A percentile compares a stretch with the other conserved stretches of the same genome.
Evolutionary conservation across 2,797 vertebrate genomes (phyloP).

Genomic region (Leptoclinus maculatus): DNA sequence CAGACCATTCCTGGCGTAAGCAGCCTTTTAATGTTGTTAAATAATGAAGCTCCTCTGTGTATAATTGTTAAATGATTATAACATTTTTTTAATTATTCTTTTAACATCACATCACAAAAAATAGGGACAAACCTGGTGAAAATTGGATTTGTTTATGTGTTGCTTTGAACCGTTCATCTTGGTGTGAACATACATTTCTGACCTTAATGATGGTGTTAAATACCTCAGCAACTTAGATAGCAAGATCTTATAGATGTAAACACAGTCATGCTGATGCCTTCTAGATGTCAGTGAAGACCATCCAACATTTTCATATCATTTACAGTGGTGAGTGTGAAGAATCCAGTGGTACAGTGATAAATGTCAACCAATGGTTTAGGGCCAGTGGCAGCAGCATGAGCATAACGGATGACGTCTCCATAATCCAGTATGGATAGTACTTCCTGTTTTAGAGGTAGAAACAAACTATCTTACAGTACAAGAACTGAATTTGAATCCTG

Average conservation of each 20-base stretch:
- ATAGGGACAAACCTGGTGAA: not conserved
- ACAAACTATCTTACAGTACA: too few species aligned
- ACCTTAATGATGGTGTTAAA: too few species aligned
- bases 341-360: too few species aligned
- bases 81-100: not conserved
- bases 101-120: not conserved
- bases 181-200: not conserved
- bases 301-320: not conserved
- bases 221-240: not conserved
- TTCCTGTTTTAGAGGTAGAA: too few species aligned
- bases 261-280: too few species aligned
- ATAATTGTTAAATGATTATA: not conserved
- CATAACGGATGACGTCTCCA: too few species aligned
- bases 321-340: too few species aligned
- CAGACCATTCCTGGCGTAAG: slow-evolving; percentile 75
- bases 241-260: not conserved
- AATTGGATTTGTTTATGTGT: not conserved
- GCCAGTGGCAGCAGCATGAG: too few species aligned
- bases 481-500: too few species aligned
- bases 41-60: not conserved
- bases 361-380: too few species aligned
- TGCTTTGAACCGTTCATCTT: not conserved
- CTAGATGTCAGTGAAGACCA: too few species aligned
- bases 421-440: too few species aligned
- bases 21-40: not conserved